Base-by-base conservation (phyloP, 1,140 invertebrate genomes). In the Drosophila pallidifrons region DNA sequence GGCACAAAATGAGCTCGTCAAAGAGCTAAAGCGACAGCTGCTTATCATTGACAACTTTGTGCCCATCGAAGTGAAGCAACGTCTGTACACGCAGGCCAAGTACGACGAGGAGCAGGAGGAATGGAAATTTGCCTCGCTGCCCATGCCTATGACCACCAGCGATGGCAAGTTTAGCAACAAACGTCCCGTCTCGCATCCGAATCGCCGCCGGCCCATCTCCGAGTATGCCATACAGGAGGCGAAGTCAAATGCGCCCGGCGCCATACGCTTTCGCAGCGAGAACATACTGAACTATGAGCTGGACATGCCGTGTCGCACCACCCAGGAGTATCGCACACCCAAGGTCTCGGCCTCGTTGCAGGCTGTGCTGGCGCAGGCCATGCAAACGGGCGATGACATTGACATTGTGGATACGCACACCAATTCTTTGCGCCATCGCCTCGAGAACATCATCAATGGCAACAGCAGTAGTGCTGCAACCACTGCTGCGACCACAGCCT, bases 21-120 rank as follows among this genome's bases (percentile, higher is more conserved):
- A 96, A 91, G 94, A 97, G 81, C 92, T 98, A 51, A 96, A 97
- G 78, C 93, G 97, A n/a, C 95, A 96, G 67, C 95, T 97, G 87
- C 94, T 99, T 7, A 97, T 99, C 46, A 98, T 99, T 66, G 98
- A 99, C 85, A 99, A 99, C 93, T 99, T 99, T 93, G 98, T 99
- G 87, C 98, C 98, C 8, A 94, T 95, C 2, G 97, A 98, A 82
- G 97, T 99, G 52, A 96, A 97, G 81, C 95, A 96, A 51, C 96
- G 96, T 80, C 95, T 99, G n/a, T 94, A 96, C 78, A 95, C 93
- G 79, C 95, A 95, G 81, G 96, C 95, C 81, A 94, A 95, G 25
- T 99, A 96, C 93, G 97, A 99, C 92, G 98, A 99, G 82, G 96
- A 97, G 86, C 94, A 96, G 70, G 98, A 99, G 87, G 94, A 95